Evolutionary conservation across 1,140 invertebrate species (phyloP), one percentile per base, ranked within the genome.

Genomic region (Orchesella cincta): DNA sequence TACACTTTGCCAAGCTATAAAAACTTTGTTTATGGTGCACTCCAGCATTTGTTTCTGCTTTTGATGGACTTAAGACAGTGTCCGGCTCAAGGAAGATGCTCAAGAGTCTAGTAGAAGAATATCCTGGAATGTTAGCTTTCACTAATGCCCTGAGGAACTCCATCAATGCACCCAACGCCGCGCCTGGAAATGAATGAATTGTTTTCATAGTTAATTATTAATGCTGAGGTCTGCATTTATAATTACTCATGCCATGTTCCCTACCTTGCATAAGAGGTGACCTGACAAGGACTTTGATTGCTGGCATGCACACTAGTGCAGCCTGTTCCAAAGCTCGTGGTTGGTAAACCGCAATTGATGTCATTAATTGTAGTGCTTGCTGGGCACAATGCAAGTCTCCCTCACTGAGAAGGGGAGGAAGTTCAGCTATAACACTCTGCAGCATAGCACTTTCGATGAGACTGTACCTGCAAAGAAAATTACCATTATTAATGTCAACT

Each of bases 381-480:
- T 98, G 96, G 51, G 97, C 96, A 82, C 98, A 96, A 86, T 98
- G 96, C 39, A 99, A 87, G 87, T 99, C 97, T 67, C 93, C 90
- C 85, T 99, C 97, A 83, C 91, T 94, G 73, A 99, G 89, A 29
- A 99, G 86, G 51, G 94, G 91, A 51, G 95, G 94, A 81, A 98
- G 87, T 86, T 98, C 96, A 23, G 90, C 88, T 79, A 95, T 89
- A 34, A 93, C 90, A 85, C 86, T 85, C 76, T 83, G 79, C 36
- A 90, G 85, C 83, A 82, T 86, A 85, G 20, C 83, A 83, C 28
- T 82, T 57, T 52, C 78, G 73, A 84, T 85, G 23, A 88, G 76
- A 16, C 83, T 83, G 79, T 83, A 84, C 84, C 86, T 86, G 71
- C 5, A 74, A 35, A 35, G 33, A 51, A 70, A 71, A 74, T 72